Conservation (phyloP, 2,888 invertebrate genomes). For the Dusona sp. region DNA sequence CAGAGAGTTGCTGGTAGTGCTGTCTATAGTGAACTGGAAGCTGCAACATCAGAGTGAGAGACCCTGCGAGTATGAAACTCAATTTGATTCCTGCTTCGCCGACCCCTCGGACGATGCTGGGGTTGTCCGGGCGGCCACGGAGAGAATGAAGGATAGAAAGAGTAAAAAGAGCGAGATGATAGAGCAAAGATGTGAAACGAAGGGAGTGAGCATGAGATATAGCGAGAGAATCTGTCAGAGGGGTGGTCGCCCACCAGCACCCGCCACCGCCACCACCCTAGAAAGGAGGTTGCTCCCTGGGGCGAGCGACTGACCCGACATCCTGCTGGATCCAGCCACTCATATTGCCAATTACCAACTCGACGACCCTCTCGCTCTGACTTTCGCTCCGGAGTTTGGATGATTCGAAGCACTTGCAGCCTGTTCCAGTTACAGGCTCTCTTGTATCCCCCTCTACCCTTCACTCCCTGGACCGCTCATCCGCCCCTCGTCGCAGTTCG, state of each 20-base stretch:
- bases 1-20: background rate
- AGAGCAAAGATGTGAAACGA: slow-evolving; percentile 66
- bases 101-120: slow-evolving; percentile 68
- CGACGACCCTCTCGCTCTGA: slow-evolving; percentile 81
- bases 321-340: slow-evolving; percentile 83
- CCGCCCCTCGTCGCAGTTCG: slow-evolving; percentile 21
- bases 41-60: slow-evolving; percentile 74
- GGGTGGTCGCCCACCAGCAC: slow-evolving; percentile 62
- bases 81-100: slow-evolving; percentile 83
- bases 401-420: slow-evolving; percentile 79
- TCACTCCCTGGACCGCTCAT: slow-evolving; percentile 10
- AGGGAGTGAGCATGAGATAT: slow-evolving; percentile 58
- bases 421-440: slow-evolving; percentile 74
- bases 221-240: slow-evolving; percentile 64
- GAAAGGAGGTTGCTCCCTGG: slow-evolving; percentile 82
- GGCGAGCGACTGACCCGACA: slow-evolving; percentile 84
- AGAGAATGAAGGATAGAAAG: slow-evolving; percentile 71
- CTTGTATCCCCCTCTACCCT: slow-evolving; percentile 35
- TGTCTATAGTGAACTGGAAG: slow-evolving; percentile 51
- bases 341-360: slow-evolving; percentile 85
- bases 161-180: slow-evolving; percentile 62
- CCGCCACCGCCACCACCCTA: slow-evolving; percentile 73
- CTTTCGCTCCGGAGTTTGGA: slow-evolving; percentile 79
- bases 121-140: slow-evolving; percentile 67
- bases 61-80: slow-evolving; percentile 83